Evolutionary conservation across 2,888 invertebrate species (phyloP).

Genomic region (Amblyjoppa proteus): DNA sequence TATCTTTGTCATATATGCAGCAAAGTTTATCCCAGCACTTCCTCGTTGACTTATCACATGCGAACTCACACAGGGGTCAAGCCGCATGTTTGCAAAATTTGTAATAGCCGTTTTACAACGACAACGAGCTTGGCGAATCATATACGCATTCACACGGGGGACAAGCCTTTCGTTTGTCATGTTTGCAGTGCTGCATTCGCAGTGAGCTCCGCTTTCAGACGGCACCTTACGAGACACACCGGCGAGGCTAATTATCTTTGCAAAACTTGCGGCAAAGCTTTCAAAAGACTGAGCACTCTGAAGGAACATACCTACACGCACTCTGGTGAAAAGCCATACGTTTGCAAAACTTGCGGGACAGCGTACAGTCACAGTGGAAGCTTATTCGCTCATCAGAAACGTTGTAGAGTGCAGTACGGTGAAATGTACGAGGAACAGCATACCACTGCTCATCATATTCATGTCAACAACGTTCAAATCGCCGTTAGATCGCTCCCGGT

Average conservation of each 20-base stretch:
- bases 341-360: constrained; percentile 83
- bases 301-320: constrained; percentile 84
- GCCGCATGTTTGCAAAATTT: constrained; percentile 83
- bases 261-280: constrained; percentile 83
- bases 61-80: constrained; percentile 83
- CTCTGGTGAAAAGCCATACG: constrained; percentile 83
- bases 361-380: constrained; percentile 84
- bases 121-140: constrained; percentile 84
- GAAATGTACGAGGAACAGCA: constrained; percentile 82
- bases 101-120: constrained; percentile 83
- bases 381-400: constrained; percentile 83
- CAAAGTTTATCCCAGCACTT: constrained; percentile 84
- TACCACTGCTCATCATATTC: constrained; percentile 80
- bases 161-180: constrained; percentile 83
- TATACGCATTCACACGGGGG: constrained; percentile 83
- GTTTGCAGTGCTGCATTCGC: constrained; percentile 84
- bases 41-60: constrained; percentile 84
- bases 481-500: constrained; percentile 83
- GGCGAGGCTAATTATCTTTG: constrained; percentile 84
- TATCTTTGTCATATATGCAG: constrained; percentile 84
- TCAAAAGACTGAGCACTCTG: constrained; percentile 83
- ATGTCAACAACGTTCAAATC: constrained; percentile 82
- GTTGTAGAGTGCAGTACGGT: constrained; percentile 82
- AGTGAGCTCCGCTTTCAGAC: constrained; percentile 82
- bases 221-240: constrained; percentile 83